These are phyloP conservation scores for Aplochiton taeniatus DNA, from an alignment of 2,797 vertebrate species.

Conservation along the genomic window DNA sequence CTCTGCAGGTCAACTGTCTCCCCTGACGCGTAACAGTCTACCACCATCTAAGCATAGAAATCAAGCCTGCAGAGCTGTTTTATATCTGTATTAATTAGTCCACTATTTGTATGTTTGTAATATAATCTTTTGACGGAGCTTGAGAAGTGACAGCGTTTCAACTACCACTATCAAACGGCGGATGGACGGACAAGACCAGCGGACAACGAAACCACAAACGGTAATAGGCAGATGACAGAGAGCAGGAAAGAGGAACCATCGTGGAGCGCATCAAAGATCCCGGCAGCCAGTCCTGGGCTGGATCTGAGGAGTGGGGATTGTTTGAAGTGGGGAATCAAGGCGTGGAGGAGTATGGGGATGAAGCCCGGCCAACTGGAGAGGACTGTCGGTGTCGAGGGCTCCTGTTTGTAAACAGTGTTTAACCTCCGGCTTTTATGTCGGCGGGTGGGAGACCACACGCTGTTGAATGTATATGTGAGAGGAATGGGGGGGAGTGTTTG, in stretches of 20 bases:
- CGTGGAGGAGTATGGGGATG: slow-evolving; percentile 14
- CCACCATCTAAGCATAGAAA: too few species aligned
- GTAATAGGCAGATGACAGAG: too few species aligned
- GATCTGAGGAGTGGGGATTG: slow-evolving; percentile 2
- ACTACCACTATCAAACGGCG: too few species aligned
- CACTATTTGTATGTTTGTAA: too few species aligned
- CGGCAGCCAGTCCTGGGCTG: background rate
- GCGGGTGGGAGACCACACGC: background rate
- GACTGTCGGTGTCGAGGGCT: slow-evolving; percentile 1
- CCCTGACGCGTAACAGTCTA: too few species aligned
- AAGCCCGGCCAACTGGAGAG: slow-evolving; percentile 10
- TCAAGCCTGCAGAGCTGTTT: too few species aligned
- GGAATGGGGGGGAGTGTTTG: background rate
- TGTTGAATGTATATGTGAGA: background rate
- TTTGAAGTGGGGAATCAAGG: slow-evolving; percentile 15
- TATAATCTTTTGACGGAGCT: too few species aligned
- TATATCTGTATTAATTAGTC: too few species aligned
- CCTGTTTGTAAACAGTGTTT: background rate
- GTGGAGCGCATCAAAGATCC: slow-evolving; percentile 11
- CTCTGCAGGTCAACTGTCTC: too few species aligned
- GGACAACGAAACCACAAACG: too few species aligned
- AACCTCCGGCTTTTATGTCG: background rate
- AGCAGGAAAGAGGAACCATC: background rate
- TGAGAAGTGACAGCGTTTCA: too few species aligned
- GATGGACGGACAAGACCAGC: too few species aligned